Conservation (phyloP, 2,888 invertebrate species). For the Empis livida region DNA sequence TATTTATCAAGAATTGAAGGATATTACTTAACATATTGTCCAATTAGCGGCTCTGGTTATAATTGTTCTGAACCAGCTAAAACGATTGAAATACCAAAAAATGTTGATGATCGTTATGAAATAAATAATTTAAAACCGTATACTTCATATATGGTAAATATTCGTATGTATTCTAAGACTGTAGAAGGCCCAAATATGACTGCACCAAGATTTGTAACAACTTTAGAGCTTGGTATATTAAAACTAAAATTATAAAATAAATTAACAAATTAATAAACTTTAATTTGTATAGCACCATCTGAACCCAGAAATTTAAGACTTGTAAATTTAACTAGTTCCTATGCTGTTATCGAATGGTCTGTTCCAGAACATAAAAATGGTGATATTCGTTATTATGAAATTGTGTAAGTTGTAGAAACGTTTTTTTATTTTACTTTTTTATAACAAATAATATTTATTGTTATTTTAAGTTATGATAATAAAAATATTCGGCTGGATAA, state of each 20-base stretch:
- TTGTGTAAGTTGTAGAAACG: slow-evolving; percentile 38
- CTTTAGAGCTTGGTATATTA: slow-evolving; percentile 49
- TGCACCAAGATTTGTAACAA: slow-evolving; percentile 46
- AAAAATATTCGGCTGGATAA: slow-evolving; percentile 3
- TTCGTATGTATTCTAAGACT: slow-evolving; percentile 46
- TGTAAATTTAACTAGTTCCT: slow-evolving; percentile 43
- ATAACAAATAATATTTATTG: background rate
- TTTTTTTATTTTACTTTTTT: background rate
- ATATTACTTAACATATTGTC: slow-evolving; percentile 64
- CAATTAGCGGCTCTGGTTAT: slow-evolving; percentile 32
- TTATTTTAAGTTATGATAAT: slow-evolving; percentile 9
- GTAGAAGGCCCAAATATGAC: slow-evolving; percentile 45
- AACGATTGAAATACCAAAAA: slow-evolving; percentile 19
- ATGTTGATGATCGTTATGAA: slow-evolving; percentile 29
- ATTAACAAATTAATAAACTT: background rate
- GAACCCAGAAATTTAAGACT: slow-evolving; percentile 40
- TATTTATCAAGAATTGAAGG: slow-evolving; percentile 60
- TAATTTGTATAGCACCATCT: slow-evolving; percentile 37
- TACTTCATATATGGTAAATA: slow-evolving; percentile 52
- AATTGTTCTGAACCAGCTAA: slow-evolving; percentile 36
- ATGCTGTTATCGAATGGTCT: slow-evolving; percentile 47
- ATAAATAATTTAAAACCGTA: slow-evolving; percentile 53
- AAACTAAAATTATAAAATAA: background rate
- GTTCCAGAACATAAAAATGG: slow-evolving; percentile 63
- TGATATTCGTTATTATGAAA: slow-evolving; percentile 50